These are phyloP conservation scores for Myotis planiceps DNA, from an alignment of 2,797 vertebrate species.

Conservation along the genomic window DNA sequence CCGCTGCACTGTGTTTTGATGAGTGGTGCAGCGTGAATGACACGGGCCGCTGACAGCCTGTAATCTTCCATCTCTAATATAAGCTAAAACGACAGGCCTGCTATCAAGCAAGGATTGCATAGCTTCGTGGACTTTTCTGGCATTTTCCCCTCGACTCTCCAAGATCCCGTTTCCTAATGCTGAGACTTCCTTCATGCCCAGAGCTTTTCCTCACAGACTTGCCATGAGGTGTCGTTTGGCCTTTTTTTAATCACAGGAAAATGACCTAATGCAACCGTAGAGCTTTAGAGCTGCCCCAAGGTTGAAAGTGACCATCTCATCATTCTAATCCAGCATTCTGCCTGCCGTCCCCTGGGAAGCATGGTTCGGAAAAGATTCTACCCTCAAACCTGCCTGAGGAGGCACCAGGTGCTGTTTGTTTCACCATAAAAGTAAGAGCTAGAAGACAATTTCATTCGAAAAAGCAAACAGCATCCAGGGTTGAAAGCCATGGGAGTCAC, in stretches of 20 bases:
- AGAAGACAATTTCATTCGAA: background rate
- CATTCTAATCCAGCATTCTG: background rate
- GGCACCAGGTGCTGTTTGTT: background rate
- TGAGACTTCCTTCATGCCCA: background rate
- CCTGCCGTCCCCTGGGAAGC: background rate
- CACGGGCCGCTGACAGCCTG: constrained; percentile 33
- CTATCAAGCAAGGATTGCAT: background rate
- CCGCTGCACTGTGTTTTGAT: background rate
- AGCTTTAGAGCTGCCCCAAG: background rate
- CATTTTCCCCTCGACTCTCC: background rate
- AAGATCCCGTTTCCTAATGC: background rate
- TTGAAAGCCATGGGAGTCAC: background rate
- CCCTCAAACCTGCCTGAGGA: background rate
- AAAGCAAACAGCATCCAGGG: background rate
- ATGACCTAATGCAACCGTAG: background rate
- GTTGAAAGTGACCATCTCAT: background rate
- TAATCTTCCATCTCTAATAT: constrained; percentile 52
- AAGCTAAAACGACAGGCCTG: constrained; percentile 48
- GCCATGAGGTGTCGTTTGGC: background rate
- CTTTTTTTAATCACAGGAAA: constrained; percentile 40
- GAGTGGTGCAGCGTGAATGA: background rate
- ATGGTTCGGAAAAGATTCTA: background rate
- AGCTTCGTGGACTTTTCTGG: background rate
- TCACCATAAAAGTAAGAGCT: background rate
- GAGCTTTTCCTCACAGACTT: background rate